Conservation (phyloP, 1,140 invertebrate species). For the Arion vulgaris region DNA sequence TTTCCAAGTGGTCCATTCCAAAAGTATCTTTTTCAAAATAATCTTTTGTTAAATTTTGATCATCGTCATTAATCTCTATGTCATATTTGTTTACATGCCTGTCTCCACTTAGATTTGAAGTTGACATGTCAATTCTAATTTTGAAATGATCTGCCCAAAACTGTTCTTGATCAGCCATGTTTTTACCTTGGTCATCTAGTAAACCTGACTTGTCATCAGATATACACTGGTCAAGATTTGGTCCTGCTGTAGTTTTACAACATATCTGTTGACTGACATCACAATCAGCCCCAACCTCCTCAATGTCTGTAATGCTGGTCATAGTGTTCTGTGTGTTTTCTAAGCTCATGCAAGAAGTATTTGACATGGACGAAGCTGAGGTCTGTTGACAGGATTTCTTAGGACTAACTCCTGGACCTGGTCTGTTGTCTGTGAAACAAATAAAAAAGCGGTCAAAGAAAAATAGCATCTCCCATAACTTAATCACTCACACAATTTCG, state of each 20-base stretch:
- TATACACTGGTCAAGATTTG: background rate
- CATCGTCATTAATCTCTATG: background rate
- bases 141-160: background rate
- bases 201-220: background rate
- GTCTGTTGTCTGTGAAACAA: background rate
- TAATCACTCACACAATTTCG: too few relatives aligned
- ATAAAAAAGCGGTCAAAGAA: background rate
- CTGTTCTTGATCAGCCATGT: background rate
- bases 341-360: background rate
- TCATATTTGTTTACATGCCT: background rate
- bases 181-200: background rate
- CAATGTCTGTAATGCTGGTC: background rate
- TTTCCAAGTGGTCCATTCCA: slow-evolving; percentile 1
- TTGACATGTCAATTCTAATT: background rate
- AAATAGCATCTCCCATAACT: too few relatives aligned
- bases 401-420: background rate
- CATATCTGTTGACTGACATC: background rate
- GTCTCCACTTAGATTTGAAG: background rate
- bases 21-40: background rate
- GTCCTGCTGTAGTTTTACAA: background rate
- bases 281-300: background rate
- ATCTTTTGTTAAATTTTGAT: background rate
- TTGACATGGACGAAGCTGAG: background rate
- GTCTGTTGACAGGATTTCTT: background rate
- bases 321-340: background rate